Base-by-base conservation (phyloP, 2,888 invertebrate species). In the Trachelus troglodyta region DNA sequence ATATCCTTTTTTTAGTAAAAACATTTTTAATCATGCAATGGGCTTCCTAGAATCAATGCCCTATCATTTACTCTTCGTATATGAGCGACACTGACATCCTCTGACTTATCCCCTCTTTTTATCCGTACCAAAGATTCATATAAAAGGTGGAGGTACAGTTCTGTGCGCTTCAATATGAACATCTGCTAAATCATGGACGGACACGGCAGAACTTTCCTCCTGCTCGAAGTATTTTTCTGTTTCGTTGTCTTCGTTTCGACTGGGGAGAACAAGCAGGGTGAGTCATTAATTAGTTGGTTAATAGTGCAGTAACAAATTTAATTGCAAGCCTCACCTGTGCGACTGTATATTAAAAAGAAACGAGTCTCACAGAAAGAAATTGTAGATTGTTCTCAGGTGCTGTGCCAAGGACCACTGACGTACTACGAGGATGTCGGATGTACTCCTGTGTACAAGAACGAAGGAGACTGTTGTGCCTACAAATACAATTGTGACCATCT, bases 401-500 rank as follows among this genome's bases (percentile, higher is more conserved):
- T 82, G 23, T 90, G 90, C 71, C 81, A 81, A 2, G 90, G 90
- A 0, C 89, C 90, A 2, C 3, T 87, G 74, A 56, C 15, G 9
- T 84, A 84, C 73, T 90, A 90, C 76, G 1, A 86, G 34, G 83
- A 78, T 15, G 31, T 90, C 11, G 81, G 75, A 1, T 90, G 90
- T 37, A 83, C 40, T 1, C 87, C 89, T 0, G 77, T 89, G 3
- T 88, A 85, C 73, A 75, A 85, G 40, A 85, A 83, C 11, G 76
- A 83, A 0, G 83, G 37, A 1, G 86, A 85, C 34, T 87, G 86
- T 69, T 90, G 90, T 77, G 80, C 90, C 11, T 69, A 75, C 4
- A 81, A 77, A 35, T 90, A 86, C 80, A 79, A 90, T 34, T 90
- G 90, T 73, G 83, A 83, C n/a, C 82, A 87, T 69, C 71, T 90